phyloP scores from a whole-genome alignment of 92 coral and sea anemone species.

The Heteractis magnifica region DNA sequence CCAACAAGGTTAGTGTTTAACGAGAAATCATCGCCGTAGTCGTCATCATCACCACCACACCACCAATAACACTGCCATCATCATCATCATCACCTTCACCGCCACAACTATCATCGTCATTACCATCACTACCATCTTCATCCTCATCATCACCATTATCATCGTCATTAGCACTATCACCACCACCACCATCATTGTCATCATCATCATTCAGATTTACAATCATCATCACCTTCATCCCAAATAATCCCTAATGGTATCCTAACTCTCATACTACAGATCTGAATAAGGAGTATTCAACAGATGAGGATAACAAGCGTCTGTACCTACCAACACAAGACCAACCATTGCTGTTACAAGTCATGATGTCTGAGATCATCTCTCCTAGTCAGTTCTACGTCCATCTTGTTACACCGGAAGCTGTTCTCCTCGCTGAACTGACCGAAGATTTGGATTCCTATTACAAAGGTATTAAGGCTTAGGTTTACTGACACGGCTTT shows the following conservation, averaged over 20 bases:
- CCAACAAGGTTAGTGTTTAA: neutral
- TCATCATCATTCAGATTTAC: too few relatives aligned
- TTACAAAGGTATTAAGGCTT: slow-evolving; percentile 61
- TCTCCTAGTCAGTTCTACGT: slow-evolving; percentile 87
- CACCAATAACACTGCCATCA: too few relatives aligned
- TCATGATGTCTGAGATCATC: slow-evolving; percentile 85
- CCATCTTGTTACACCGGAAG: slow-evolving; percentile 90
- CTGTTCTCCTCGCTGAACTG: slow-evolving; percentile 68
- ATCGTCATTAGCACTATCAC: too few relatives aligned
- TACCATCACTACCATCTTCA: too few relatives aligned
- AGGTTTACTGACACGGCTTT: neutral
- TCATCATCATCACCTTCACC: too few relatives aligned
- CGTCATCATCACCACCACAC: too few relatives aligned
- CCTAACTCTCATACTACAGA: neutral
- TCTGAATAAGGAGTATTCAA: neutral
- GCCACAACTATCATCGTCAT: too few relatives aligned
- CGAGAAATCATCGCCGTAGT: neutral
- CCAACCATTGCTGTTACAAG: slow-evolving; percentile 60
- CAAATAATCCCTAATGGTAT: neutral
- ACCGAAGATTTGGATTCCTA: slow-evolving; percentile 73
- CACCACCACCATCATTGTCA: too few relatives aligned
- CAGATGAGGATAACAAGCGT: neutral
- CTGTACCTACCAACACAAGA: slow-evolving; percentile 49
- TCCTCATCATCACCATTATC: too few relatives aligned
- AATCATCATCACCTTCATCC: too few relatives aligned